Percentiles rank a stretch among this genome's conserved stretches.
Conservation (phyloP, 2,113 vertebrate species). For the Chloropsis cyanopogon region DNA sequence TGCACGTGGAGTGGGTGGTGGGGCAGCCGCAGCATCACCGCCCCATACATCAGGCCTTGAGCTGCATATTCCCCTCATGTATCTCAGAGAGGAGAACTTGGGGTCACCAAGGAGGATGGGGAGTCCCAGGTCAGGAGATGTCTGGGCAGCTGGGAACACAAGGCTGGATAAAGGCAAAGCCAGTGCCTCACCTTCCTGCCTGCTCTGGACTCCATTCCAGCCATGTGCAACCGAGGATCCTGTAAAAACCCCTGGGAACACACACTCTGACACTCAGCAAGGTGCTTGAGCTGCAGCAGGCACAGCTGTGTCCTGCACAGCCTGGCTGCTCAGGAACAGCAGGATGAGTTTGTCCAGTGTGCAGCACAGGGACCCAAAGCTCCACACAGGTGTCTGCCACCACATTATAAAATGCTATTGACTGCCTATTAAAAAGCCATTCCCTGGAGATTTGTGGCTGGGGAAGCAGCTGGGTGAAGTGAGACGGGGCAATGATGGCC, state of each 20-base stretch:
- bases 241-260: accelerated
- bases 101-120: background rate
- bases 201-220: background rate
- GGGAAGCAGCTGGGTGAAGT: background rate
- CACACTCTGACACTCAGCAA: background rate
- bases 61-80: background rate
- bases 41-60: accelerated
- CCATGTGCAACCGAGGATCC: background rate
- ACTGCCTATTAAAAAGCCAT: constrained; percentile 9
- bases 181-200: background rate
- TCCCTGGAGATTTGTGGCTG: background rate
- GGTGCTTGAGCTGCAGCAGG: background rate
- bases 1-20: accelerated
- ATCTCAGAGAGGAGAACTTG: background rate
- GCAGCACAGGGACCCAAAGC: background rate
- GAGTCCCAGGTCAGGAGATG: background rate
- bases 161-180: background rate
- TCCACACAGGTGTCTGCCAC: accelerated
- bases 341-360: accelerated
- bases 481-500: background rate
- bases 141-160: background rate
- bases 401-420: background rate
- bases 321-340: background rate
- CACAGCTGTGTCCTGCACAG: background rate
- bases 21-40: background rate